Base-by-base conservation (phyloP, 1,140 invertebrate species). In the Sesamia nonagrioides region DNA sequence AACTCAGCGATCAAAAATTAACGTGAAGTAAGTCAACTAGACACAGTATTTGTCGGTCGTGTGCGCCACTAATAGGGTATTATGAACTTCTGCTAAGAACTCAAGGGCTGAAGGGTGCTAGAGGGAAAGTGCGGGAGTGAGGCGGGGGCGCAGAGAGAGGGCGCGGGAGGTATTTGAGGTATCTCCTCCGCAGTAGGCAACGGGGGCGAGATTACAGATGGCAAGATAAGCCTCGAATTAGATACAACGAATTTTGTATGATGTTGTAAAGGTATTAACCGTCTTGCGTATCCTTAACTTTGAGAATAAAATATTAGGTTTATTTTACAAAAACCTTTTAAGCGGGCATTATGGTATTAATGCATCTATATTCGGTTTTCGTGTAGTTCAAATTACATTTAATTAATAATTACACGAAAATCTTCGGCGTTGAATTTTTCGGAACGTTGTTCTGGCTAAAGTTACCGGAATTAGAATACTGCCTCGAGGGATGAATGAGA, bases 231-330 rank as follows among this genome's bases (percentile, higher is more conserved):
- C 93, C 86, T 84, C 82, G 90, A 92, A 92, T 92, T 94, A 92
- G 89, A 92, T 92, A 93, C 91, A 92, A 91, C 90, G 88, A 93
- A 94, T 94, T 92, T 92, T 88, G 91, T 92, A 94, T 93, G 93
- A 94, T 91, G 80, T 90, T 91, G 84, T 89, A 90, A 89, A 91
- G 90, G 90, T 88, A 89, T 91, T 89, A 91, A 91, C 84, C 84
- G 82, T 83, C 85, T 85, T 87, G 81, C 82, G 82, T 77, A 82
- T 74, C 79, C 81, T 88, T 81, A 27, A 82, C 90, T 93, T 91
- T 92, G 88, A 91, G 91, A 92, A 93, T 94, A 91, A 92, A 89
- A 92, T 91, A 93, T 91, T 85, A 89, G 88, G 83, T 91, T 88
- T 89, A 79, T 92, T 89, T 87, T 83, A 88, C 85, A 88, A 91